These are phyloP conservation scores for Caretta caretta DNA, from an alignment of 2,113 vertebrate genomes.

Conservation along the genomic window DNA sequence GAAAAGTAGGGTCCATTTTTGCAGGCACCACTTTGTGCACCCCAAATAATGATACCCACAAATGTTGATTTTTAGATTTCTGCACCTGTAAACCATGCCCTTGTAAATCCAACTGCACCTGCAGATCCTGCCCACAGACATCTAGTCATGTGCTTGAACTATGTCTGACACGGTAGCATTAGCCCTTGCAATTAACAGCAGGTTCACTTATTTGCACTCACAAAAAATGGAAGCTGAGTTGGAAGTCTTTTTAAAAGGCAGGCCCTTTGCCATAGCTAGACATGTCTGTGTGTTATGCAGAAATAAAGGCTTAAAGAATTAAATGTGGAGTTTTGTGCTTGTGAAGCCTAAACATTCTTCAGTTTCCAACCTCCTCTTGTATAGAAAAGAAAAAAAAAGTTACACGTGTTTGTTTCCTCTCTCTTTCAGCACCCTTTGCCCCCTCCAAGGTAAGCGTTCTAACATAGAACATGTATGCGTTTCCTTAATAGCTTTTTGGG, in stretches of 20 bases:
- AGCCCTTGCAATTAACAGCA: not conserved
- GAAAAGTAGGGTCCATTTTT: slow-evolving; percentile 5
- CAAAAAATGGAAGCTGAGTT: not conserved
- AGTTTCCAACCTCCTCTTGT: not conserved
- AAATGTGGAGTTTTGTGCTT: not conserved
- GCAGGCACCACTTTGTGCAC: not conserved
- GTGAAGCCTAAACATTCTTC: not conserved
- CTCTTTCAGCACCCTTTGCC: slow-evolving; percentile 58
- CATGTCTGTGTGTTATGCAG: not conserved
- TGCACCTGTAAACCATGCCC: not conserved
- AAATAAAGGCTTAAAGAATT: not conserved
- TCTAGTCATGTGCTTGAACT: not conserved
- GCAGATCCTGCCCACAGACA: not conserved
- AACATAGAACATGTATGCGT: not conserved
- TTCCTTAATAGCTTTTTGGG: fast-evolving
- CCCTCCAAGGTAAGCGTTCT: slow-evolving; percentile 63
- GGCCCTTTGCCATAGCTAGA: not conserved
- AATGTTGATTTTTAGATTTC: not conserved
- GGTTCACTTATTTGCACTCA: not conserved
- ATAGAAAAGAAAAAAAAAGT: not conserved
- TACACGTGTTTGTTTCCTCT: slow-evolving; percentile 16
- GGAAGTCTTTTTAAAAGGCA: not conserved
- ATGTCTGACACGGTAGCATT: not conserved
- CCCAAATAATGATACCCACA: not conserved
- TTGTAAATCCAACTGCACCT: not conserved